Base-by-base conservation (phyloP, 2,797 vertebrate genomes). In the Falco biarmicus region DNA sequence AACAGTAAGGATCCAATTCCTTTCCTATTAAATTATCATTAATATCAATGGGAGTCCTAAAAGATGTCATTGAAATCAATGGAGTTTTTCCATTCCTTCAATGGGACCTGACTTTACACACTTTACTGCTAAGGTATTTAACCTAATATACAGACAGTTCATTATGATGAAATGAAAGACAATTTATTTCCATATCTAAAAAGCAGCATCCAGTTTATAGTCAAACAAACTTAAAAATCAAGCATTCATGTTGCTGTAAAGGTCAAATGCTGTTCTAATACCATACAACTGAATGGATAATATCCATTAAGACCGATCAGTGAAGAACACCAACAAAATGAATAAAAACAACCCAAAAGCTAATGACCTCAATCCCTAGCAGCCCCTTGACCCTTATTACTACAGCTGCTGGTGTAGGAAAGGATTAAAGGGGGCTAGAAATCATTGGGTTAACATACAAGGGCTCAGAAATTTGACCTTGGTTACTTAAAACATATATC, bases 341-440 rank as follows among this genome's bases (percentile, higher is more conserved):
- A 97, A 96, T 96, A 98, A 97, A 97, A 70, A 94, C 95, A 96
- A 93, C 79, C 91, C 87, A 96, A 98, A 97, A 98, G 93, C 96
- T 97, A 93, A 82, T 96, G 96, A 98, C 97, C 97, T 98, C 97
- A 93, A 83, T 97, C 97, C 96, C 94, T 92, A 73, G 92, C 87
- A 85, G 69, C 97, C 98, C 95, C 96, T 97, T 98, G 98, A 97
- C 98, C 97, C 97, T 98, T 98, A 97, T 98, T 98, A 98, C 97
- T 86, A 97, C 94, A 96, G 97, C 96, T 93, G 97, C 96, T 97
- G 91, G 96, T 97, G 96, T 98, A 98, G 95, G 71, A 97, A 97
- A 96, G 97, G 97, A 98, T 98, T 98, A 98, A 98, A 98, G 96
- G 87, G 74, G 91, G 96, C 96, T 96, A 98, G 98, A 98, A 98